A percentile compares a stretch with the other conserved stretches of the same genome.
Evolutionary conservation across 2,797 vertebrate species (phyloP).

Genomic region (Ambastaia sidthimunki): DNA sequence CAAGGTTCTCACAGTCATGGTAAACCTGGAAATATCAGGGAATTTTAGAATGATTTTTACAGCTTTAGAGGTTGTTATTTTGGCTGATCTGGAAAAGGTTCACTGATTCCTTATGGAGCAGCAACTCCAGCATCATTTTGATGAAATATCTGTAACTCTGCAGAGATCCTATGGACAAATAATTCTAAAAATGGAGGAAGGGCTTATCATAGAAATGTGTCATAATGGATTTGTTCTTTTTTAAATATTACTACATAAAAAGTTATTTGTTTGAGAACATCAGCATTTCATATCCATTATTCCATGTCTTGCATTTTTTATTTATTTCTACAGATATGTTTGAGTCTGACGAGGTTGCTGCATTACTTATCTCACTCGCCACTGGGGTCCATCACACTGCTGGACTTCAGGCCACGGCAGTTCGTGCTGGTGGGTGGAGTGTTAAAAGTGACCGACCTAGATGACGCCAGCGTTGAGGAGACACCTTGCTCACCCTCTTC

Average conservation of each 20-base stretch:
- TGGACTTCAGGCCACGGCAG: conserved; percentile 92
- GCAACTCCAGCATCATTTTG: too few relatives aligned
- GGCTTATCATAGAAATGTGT: too few relatives aligned
- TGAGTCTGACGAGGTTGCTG: conserved; percentile 85
- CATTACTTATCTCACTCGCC: conserved; percentile 89
- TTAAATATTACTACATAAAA: background rate
- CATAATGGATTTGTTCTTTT: too few relatives aligned
- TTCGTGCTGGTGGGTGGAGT: conserved; percentile 87
- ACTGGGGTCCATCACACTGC: conserved; percentile 84
- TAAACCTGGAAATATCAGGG: too few relatives aligned
- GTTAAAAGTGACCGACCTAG: conserved; percentile 88
- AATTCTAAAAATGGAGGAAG: too few relatives aligned
- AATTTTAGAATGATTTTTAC: too few relatives aligned
- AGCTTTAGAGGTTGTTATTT: too few relatives aligned
- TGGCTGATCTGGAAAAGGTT: too few relatives aligned
- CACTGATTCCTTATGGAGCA: too few relatives aligned
- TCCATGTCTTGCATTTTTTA: background rate
- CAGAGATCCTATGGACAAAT: too few relatives aligned
- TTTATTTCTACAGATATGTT: conserved; percentile 80
- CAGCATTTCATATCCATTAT: background rate
- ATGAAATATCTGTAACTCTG: too few relatives aligned
- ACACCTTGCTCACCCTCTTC: conserved; percentile 74
- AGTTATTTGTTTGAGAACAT: background rate
- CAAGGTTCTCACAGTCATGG: too few relatives aligned
- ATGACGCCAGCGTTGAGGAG: conserved; percentile 86